phyloP scores from a whole-genome alignment of 2,113 vertebrate genomes.

The Coregonus clupeaformis region DNA sequence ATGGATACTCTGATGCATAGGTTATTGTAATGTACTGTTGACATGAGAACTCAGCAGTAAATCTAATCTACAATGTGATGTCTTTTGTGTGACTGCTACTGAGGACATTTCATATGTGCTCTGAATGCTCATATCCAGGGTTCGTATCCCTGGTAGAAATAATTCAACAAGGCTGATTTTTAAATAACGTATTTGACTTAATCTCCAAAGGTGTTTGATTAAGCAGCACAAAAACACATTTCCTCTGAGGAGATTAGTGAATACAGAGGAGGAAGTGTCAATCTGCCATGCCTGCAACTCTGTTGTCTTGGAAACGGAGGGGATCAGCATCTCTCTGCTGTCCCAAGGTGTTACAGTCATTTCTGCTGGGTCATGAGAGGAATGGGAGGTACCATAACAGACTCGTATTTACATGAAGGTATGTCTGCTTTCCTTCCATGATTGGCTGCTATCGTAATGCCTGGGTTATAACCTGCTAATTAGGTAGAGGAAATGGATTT shows the following conservation, averaged over 20 bases:
- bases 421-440: not conserved
- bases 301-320: constrained; percentile 74
- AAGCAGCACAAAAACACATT: constrained; percentile 69
- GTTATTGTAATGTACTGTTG: not conserved
- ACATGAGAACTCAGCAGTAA: not conserved
- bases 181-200: constrained; percentile 57
- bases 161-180: constrained; percentile 13
- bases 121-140: not conserved
- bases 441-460: not conserved
- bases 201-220: constrained; percentile 79
- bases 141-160: not conserved
- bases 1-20: not conserved
- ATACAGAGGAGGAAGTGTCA: constrained; percentile 44
- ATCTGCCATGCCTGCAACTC: constrained; percentile 68
- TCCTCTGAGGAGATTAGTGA: constrained; percentile 65
- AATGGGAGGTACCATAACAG: constrained; percentile 52
- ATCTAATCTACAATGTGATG: constrained; percentile 4
- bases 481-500: not conserved
- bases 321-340: constrained; percentile 73
- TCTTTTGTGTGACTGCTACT: not conserved
- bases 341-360: constrained; percentile 78
- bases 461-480: not conserved
- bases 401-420: constrained; percentile 37
- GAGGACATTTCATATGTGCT: not conserved
- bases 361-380: constrained; percentile 80